Conservation (phyloP, 2,113 vertebrate genomes). For the Erythrocercus mccallii region DNA sequence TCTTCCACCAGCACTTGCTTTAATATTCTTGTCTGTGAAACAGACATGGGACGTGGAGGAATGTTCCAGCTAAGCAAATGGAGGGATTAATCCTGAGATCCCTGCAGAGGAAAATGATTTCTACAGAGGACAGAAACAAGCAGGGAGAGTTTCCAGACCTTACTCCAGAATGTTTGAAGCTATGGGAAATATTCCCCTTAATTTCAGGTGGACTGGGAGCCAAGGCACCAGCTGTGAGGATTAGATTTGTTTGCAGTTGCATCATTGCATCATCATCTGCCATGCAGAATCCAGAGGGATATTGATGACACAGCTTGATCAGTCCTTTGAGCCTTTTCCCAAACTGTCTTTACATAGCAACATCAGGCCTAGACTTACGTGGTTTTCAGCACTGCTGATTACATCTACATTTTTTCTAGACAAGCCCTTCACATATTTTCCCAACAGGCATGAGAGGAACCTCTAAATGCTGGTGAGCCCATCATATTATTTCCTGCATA, state of each 20-base stretch:
- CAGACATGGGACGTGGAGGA: background rate
- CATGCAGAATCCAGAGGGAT: background rate
- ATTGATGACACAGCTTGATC: background rate
- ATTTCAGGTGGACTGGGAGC: background rate
- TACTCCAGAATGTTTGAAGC: background rate
- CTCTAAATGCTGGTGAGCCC: background rate
- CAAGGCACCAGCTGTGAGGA: constrained; percentile 24
- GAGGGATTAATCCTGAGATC: background rate
- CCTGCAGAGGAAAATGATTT: background rate
- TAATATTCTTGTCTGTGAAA: background rate
- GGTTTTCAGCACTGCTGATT: background rate
- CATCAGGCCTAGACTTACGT: background rate
- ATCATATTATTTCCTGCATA: background rate
- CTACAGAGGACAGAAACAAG: background rate
- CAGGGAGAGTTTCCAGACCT: background rate
- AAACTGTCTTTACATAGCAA: background rate
- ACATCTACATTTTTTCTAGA: background rate
- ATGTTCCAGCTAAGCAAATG: background rate
- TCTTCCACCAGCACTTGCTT: background rate
- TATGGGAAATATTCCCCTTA: background rate
- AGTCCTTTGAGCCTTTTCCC: background rate
- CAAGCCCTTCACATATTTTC: background rate
- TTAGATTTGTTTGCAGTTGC: constrained; percentile 12
- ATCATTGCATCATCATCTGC: background rate
- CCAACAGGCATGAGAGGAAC: background rate